Percentiles rank a stretch among this genome's conserved stretches.
Evolutionary conservation across 2,888 invertebrate species (phyloP).

Genomic region (Drosophila niveifrons): DNA sequence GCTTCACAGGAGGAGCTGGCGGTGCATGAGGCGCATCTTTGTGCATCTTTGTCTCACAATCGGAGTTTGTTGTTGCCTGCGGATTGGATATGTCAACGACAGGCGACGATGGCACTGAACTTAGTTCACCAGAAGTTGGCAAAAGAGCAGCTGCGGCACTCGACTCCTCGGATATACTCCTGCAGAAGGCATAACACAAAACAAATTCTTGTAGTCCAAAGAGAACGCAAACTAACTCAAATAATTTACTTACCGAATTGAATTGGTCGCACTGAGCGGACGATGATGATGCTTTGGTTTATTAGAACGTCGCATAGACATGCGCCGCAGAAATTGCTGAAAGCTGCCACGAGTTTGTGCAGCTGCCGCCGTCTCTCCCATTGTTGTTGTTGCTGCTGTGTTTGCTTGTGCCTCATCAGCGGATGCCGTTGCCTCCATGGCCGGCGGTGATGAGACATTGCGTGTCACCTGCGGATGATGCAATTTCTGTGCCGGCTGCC

Average conservation of each 20-base stretch:
- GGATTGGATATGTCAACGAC: conserved; percentile 53
- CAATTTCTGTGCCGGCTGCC: conserved; percentile 76
- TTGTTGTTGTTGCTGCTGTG: neutral
- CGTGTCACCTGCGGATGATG: conserved; percentile 85
- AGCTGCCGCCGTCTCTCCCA: neutral
- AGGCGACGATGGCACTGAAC: conserved; percentile 58
- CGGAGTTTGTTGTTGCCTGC: conserved; percentile 51
- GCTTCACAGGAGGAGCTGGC: conserved; percentile 49
- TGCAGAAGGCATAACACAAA: conserved; percentile 22
- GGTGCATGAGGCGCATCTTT: neutral
- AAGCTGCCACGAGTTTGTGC: conserved; percentile 77
- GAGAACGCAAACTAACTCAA: conserved; percentile 4
- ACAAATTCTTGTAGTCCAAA: neutral
- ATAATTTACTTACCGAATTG: conserved; percentile 83
- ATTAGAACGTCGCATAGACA: conserved; percentile 84
- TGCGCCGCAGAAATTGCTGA: conserved; percentile 84
- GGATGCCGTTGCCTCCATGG: conserved; percentile 56
- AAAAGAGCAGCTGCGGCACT: conserved; percentile 64
- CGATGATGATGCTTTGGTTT: conserved; percentile 77
- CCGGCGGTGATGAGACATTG: conserved; percentile 86
- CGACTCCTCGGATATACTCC: conserved; percentile 82
- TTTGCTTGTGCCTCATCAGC: conserved; percentile 7
- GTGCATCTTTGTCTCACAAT: conserved; percentile 51
- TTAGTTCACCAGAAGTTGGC: conserved; percentile 70
- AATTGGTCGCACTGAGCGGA: conserved; percentile 82